A percentile compares a stretch with the other conserved stretches of the same genome.
Conservation (phyloP, 2,888 invertebrate genomes). For the Drosophila anomalata region DNA sequence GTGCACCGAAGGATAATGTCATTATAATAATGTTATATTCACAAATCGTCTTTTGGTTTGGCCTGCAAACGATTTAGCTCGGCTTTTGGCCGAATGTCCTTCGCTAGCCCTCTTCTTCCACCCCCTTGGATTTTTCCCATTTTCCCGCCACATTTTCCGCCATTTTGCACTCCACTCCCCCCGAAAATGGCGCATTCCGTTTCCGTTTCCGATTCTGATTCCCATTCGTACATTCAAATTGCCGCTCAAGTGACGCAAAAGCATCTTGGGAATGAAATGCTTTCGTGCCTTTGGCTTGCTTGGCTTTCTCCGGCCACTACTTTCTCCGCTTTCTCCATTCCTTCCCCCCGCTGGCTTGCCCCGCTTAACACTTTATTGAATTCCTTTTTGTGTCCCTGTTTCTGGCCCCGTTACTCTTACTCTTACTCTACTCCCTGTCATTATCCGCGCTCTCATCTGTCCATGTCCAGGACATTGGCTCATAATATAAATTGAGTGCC, state of each 20-base stretch:
- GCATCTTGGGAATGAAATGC: conserved; percentile 57
- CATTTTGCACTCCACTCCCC: neutral
- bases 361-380: conserved; percentile 60
- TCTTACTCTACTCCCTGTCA: conserved; percentile 24
- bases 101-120: neutral
- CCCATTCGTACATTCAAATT: conserved; percentile 29
- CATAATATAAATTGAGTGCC: conserved; percentile 66
- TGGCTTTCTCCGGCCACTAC: neutral
- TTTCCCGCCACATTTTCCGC: conserved; percentile 4
- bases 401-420: conserved; percentile 2
- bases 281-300: conserved; percentile 5
- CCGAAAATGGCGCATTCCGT: conserved; percentile 1
- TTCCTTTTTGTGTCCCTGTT: conserved; percentile 46
- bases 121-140: neutral
- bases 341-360: neutral
- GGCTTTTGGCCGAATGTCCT: conserved; percentile 3
- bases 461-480: conserved; percentile 40
- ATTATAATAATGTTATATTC: conserved; percentile 63
- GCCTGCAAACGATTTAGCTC: conserved; percentile 18
- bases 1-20: conserved; percentile 49
- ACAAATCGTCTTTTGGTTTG: conserved; percentile 59
- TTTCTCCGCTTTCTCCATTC: neutral
- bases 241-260: conserved; percentile 58
- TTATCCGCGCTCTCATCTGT: conserved; percentile 52
- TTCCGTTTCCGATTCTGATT: neutral